A percentile compares a stretch with the other conserved stretches of the same genome.
Evolutionary conservation across 2,113 vertebrate species (phyloP).

Genomic region (Hyperoodon ampullatus): DNA sequence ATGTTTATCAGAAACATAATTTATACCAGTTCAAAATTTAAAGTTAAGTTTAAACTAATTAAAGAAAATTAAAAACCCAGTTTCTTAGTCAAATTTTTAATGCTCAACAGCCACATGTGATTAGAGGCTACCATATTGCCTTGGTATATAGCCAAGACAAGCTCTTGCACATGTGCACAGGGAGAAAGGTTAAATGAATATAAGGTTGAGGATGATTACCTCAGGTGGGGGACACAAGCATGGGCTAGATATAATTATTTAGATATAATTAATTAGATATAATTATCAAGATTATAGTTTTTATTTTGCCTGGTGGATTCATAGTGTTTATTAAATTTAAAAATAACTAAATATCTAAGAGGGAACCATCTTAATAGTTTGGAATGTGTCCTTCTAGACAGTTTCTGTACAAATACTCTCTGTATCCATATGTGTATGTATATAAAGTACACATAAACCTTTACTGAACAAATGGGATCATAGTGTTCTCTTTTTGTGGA

Average conservation of each 20-base stretch:
- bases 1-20: not conserved
- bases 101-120: not conserved
- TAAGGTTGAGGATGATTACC: not conserved
- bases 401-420: not conserved
- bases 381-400: not conserved
- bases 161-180: not conserved
- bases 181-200: not conserved
- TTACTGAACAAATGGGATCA: not conserved
- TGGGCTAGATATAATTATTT: not conserved
- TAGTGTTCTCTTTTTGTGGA: not conserved
- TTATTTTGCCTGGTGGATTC: not conserved
- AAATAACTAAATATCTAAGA: constrained; percentile 27
- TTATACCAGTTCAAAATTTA: not conserved
- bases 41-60: not conserved
- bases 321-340: not conserved
- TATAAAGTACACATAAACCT: not conserved
- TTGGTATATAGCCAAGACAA: not conserved
- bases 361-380: not conserved
- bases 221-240: not conserved
- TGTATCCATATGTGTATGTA: not conserved
- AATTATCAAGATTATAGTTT: not conserved
- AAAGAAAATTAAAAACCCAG: not conserved
- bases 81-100: not conserved
- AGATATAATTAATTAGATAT: no score
- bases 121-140: not conserved